These are phyloP conservation scores for Mamestra configurata DNA, from an alignment of 1,140 invertebrate genomes.

Conservation along the genomic window DNA sequence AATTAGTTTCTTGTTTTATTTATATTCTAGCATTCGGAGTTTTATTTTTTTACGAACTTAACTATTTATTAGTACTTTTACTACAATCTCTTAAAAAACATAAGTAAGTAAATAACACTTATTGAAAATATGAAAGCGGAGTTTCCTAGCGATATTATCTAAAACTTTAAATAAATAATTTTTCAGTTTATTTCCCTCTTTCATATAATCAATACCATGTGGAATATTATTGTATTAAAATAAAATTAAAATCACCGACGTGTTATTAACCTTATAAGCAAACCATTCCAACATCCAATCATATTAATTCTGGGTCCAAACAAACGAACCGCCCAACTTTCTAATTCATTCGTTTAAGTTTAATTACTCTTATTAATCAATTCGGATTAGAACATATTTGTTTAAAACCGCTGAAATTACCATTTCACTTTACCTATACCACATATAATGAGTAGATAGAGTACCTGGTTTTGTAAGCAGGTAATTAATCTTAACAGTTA, in stretches of 20 bases:
- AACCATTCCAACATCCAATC: neutral
- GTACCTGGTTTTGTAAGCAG: neutral
- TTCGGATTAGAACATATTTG: slow-evolving; percentile 18
- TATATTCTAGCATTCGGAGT: too few species aligned
- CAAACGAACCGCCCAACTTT: slow-evolving; percentile 10
- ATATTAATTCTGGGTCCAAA: slow-evolving; percentile 14
- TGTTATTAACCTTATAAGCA: neutral
- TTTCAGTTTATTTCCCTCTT: too few species aligned
- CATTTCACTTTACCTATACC: slow-evolving; percentile 8
- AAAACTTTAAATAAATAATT: too few species aligned
- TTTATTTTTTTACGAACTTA: too few species aligned
- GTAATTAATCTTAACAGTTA: neutral
- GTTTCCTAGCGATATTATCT: too few species aligned
- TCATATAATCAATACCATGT: neutral
- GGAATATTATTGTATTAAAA: too few species aligned
- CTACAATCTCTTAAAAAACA: too few species aligned
- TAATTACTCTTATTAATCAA: slow-evolving; percentile 37
- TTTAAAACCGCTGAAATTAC: slow-evolving; percentile 18
- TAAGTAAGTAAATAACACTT: too few species aligned
- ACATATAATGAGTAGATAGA: neutral
- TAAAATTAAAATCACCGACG: neutral
- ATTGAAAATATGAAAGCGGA: too few species aligned
- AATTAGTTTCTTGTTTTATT: neutral
- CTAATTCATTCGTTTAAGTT: slow-evolving; percentile 25
- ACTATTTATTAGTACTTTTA: too few species aligned